Evolutionary conservation across 2,888 invertebrate genomes (phyloP).

Genomic region (Diaperis boleti): DNA sequence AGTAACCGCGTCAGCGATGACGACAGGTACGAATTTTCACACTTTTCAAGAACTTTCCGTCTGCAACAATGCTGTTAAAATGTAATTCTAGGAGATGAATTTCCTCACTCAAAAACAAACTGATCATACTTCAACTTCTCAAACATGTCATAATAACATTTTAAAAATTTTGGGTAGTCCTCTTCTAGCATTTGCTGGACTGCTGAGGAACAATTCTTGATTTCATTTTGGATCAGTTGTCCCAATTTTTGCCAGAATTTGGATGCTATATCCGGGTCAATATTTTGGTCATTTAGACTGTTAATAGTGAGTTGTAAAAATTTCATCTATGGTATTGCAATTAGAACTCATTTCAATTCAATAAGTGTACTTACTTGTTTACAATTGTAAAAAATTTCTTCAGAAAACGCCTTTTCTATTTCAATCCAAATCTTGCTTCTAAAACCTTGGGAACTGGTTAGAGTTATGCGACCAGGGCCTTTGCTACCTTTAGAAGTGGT

Average conservation of each 20-base stretch:
- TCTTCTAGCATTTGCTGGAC: constrained; percentile 88
- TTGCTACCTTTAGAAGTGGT: constrained; percentile 52
- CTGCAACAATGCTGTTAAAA: constrained; percentile 55
- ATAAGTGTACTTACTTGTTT: constrained; percentile 69
- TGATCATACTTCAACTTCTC: constrained; percentile 75
- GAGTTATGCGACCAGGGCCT: constrained; percentile 72
- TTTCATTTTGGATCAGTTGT: constrained; percentile 67
- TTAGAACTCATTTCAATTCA: constrained; percentile 17
- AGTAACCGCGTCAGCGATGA: constrained; percentile 85
- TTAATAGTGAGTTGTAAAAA: constrained; percentile 68
- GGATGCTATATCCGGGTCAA: constrained; percentile 66
- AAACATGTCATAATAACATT: constrained; percentile 82
- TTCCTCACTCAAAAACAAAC: constrained; percentile 71
- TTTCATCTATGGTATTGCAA: constrained; percentile 62
- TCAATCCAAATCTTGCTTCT: constrained; percentile 86
- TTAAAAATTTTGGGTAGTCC: constrained; percentile 88
- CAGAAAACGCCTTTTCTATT: constrained; percentile 86
- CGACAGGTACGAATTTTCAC: constrained; percentile 88
- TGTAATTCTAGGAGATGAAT: neutral
- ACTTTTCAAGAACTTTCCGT: constrained; percentile 73
- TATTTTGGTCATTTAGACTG: constrained; percentile 67
- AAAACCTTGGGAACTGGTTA: constrained; percentile 66
- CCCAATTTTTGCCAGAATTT: constrained; percentile 70
- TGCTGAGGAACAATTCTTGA: constrained; percentile 69
- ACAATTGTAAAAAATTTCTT: constrained; percentile 78